phyloP scores from a whole-genome alignment of 2,113 vertebrate species.

The Excalfactoria chinensis region DNA sequence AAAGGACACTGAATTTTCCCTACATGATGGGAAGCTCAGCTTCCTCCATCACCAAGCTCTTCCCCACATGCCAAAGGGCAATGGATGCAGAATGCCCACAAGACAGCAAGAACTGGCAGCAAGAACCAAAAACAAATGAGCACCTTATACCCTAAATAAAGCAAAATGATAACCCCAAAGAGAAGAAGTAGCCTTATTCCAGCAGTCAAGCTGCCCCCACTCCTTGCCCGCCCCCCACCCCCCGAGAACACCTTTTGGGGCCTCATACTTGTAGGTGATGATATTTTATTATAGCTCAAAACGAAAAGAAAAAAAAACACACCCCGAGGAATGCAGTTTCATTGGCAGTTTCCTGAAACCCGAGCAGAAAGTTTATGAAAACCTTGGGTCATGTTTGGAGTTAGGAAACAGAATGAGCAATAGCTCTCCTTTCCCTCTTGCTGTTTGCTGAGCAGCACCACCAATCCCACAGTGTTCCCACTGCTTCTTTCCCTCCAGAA shows the following conservation, averaged over 20 bases:
- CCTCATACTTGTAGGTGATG: constrained; percentile 56
- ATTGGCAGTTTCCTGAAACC: constrained; percentile 74
- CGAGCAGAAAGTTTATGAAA: constrained; percentile 71
- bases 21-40: not conserved
- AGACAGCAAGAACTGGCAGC: not conserved
- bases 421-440: constrained; percentile 44
- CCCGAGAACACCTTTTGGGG: constrained; percentile 27
- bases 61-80: accelerated
- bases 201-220: constrained; percentile 54
- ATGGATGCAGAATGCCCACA: accelerated
- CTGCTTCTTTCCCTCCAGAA: not conserved
- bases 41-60: not conserved
- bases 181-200: constrained; percentile 40
- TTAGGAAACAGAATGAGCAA: constrained; percentile 62
- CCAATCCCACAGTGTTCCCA: constrained; percentile 41
- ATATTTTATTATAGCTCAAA: constrained; percentile 61
- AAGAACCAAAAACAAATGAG: not conserved
- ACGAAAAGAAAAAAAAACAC: not conserved
- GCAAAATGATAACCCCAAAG: constrained; percentile 48
- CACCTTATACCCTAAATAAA: not conserved
- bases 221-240: not conserved
- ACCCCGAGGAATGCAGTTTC: constrained; percentile 63
- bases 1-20: not conserved
- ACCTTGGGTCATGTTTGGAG: constrained; percentile 63
- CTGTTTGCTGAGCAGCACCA: constrained; percentile 61